Conservation (phyloP, 2,888 invertebrate genomes). For the Branchipolynoe longqiensis region DNA sequence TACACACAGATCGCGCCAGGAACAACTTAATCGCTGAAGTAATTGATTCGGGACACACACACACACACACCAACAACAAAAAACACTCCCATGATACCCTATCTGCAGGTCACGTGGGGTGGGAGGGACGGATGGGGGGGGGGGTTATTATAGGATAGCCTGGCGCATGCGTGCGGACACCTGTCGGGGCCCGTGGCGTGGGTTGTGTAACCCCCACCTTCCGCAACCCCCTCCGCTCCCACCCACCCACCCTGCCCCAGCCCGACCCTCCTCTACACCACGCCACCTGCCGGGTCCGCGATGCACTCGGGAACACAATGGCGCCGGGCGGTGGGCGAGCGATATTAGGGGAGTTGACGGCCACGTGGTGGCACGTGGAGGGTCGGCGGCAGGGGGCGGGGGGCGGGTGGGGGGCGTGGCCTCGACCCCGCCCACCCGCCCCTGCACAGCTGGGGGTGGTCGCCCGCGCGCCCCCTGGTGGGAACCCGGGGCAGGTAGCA, state of each 20-base stretch:
- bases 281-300: constrained; percentile 7
- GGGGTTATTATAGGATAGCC: constrained; percentile 14
- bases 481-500: background rate
- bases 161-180: constrained; percentile 12
- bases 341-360: background rate
- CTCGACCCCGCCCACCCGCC: too few species aligned
- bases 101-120: background rate
- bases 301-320: background rate
- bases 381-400: background rate
- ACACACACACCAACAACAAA: too few species aligned
- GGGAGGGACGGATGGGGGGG: background rate
- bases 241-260: background rate
- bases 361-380: constrained; percentile 1
- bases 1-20: background rate
- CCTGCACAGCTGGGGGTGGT: constrained; percentile 21
- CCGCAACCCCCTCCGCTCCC: background rate
- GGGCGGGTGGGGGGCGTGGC: background rate
- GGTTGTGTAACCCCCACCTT: constrained; percentile 24
- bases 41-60: constrained; percentile 40
- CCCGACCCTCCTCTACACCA: background rate
- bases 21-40: constrained; percentile 43
- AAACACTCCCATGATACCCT: background rate
- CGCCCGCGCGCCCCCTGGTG: background rate
- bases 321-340: background rate
- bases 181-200: constrained; percentile 30